phyloP scores from a whole-genome alignment of 2,888 invertebrate genomes.

The Cataglyphis rosenhaueri region DNA sequence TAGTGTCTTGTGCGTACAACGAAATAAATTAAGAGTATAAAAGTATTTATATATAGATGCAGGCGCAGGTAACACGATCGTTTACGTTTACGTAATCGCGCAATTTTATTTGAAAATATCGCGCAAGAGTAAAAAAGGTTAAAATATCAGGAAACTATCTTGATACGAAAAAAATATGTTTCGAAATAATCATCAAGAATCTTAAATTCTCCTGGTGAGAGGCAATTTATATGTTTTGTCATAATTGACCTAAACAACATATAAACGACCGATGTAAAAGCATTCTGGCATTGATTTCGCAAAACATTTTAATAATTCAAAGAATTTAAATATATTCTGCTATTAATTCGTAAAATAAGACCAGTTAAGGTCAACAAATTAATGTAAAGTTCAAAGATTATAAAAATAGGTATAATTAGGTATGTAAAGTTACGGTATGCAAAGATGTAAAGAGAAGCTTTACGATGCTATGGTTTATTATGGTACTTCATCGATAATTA shows the following conservation, averaged over 20 bases:
- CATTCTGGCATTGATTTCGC: background rate
- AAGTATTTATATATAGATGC: background rate
- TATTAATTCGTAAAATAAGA: background rate
- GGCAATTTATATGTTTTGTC: background rate
- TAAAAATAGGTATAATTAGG: conserved; percentile 14
- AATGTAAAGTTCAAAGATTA: background rate
- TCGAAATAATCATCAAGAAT: conserved; percentile 40
- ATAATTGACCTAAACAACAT: background rate
- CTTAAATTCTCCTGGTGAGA: conserved; percentile 16
- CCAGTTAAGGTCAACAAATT: background rate
- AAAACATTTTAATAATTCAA: background rate
- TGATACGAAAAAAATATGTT: conserved; percentile 16
- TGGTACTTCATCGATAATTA: background rate
- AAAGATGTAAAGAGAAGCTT: background rate
- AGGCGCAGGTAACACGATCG: background rate
- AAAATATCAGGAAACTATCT: conserved; percentile 38
- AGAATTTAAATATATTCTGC: background rate
- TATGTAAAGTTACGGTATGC: background rate
- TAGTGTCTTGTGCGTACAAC: background rate
- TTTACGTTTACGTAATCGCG: conserved; percentile 34
- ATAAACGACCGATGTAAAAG: background rate
- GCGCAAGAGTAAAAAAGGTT: conserved; percentile 3
- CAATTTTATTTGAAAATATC: background rate
- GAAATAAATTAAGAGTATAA: conserved; percentile 8
- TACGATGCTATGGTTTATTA: background rate